Base-by-base conservation (phyloP, 2,797 vertebrate genomes). In the Strix occidentalis region DNA sequence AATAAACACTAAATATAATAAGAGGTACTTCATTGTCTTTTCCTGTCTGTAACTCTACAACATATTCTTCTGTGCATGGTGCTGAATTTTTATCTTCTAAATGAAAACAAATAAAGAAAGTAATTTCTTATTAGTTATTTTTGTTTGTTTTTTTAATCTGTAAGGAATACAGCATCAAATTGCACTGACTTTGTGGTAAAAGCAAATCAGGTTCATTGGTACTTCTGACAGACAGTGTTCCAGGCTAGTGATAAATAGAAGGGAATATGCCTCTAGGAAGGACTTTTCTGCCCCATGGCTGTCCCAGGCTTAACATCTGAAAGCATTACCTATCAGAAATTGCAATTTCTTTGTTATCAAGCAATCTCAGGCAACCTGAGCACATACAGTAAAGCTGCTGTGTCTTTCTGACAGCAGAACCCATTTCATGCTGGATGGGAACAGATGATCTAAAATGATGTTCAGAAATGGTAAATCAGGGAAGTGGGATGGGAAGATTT, bases 331-430 rank as follows among this genome's bases (percentile, higher is more conserved):
- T 50, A 50, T 43, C 61, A 91, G 71, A 93, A 94, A 95, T 16
- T 71, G 41, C 56, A 63, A 80, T 89, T 91, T 87, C 29, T 92
- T 83, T 94, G 60, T 68, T 93, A 77, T 91, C 75, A 89, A 23
- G 33, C 39, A 74, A 70, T 95, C 64, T 94, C 45, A 16, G 69
- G n/a, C 71, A 89, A 89, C 58, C 26, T 71, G 76, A 91, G 28
- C n/a, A 61, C 65, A 46, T 71, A 81, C 64, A 56, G 71, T 29
- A 85, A 80, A 89, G 57, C 68, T 84, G 31, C 43, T 89, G 56
- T 41, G 48, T 41, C 60, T 45, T 93, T 85, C 68, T 77, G 76
- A 41, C 51, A 56, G 28, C 41, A 84, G 69, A 96, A 91, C 54
- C 54, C 41, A 88, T 93, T 93, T 90, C 85, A 87, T 74, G 79